Percentiles rank a stretch among this genome's conserved stretches.
Evolutionary conservation across 2,888 invertebrate genomes (phyloP).

Genomic region (Synanthedon formicaeformis): DNA sequence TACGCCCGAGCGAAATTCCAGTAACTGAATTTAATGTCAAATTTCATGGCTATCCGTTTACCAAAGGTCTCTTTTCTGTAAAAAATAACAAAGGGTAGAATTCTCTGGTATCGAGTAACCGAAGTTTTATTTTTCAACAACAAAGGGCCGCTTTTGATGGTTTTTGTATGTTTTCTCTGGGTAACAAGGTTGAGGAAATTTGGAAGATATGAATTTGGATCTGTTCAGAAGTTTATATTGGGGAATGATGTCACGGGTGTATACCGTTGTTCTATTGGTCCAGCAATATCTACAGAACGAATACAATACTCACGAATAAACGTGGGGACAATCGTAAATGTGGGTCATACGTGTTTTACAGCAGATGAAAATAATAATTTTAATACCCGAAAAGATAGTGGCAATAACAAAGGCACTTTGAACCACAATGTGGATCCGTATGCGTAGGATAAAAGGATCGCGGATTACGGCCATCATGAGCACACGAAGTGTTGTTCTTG

Average conservation of each 20-base stretch:
- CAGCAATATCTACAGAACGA: no score
- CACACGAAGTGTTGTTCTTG: constrained; percentile 55
- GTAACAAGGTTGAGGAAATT: not conserved
- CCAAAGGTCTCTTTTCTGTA: constrained; percentile 29
- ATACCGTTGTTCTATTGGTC: no score
- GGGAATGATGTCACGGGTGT: no score
- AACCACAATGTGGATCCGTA: constrained; percentile 11
- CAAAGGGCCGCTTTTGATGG: not conserved
- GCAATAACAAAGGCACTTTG: not conserved
- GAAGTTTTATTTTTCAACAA: constrained; percentile 19
- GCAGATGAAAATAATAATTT: not conserved
- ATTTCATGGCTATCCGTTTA: constrained; percentile 44
- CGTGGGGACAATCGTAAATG: not conserved
- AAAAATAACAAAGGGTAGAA: constrained; percentile 35
- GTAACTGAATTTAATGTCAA: constrained; percentile 33
- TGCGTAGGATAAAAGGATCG: constrained; percentile 40
- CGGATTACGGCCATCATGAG: constrained; percentile 50
- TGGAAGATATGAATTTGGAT: no score
- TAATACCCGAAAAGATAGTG: not conserved
- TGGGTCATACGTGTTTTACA: not conserved
- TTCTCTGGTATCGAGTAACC: constrained; percentile 32
- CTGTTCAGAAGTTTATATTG: no score
- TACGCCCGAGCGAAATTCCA: constrained; percentile 33
- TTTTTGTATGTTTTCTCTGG: not conserved
- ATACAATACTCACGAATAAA: no score